These are phyloP conservation scores for Hypanus sabinus DNA, from an alignment of 2,113 vertebrate species.

Conservation along the genomic window DNA sequence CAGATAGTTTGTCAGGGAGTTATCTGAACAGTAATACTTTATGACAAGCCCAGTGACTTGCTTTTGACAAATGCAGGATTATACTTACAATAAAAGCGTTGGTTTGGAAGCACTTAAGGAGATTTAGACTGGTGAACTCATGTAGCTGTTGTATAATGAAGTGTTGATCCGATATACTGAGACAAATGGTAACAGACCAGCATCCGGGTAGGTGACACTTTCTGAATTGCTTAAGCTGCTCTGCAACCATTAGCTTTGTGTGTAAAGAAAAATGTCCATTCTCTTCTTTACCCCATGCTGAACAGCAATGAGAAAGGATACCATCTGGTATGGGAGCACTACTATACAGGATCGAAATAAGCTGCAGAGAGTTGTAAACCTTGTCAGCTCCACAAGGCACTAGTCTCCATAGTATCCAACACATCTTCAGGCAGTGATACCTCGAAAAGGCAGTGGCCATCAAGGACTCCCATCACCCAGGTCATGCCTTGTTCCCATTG, in stretches of 20 bases:
- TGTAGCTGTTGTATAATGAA: not conserved
- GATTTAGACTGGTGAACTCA: not conserved
- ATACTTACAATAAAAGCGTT: not conserved
- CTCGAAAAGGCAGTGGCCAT: no score
- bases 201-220: not conserved
- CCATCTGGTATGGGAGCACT: no score
- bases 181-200: not conserved
- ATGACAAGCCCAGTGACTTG: not conserved
- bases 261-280: not conserved
- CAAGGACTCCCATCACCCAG: no score
- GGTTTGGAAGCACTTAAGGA: not conserved
- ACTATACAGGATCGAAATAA: no score
- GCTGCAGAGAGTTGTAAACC: no score
- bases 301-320: not conserved
- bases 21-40: not conserved
- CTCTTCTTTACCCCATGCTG: not conserved
- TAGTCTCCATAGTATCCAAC: no score
- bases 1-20: not conserved
- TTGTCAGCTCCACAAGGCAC: no score
- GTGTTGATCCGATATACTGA: conserved; percentile 8
- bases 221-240: not conserved
- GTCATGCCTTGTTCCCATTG: no score
- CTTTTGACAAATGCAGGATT: not conserved
- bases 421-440: no score
- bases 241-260: not conserved